Base-by-base conservation (phyloP, 2,888 invertebrate species). In the Caenorhabditis sp. region DNA sequence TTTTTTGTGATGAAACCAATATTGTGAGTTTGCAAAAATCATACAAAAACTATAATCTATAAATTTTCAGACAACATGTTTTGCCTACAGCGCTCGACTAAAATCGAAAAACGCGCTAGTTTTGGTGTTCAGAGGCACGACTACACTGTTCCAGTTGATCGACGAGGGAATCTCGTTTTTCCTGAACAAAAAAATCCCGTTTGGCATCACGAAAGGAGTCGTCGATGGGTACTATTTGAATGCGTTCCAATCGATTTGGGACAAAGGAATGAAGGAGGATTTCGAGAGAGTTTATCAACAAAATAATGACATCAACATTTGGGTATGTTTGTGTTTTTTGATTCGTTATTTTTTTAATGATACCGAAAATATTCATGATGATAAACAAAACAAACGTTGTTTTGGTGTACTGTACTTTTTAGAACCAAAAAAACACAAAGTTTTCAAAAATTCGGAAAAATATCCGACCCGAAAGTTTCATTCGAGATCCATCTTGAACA, bases 151-250 rank as follows among this genome's bases (percentile, higher is more conserved):
- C 23, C 72, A 72, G 26, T 17, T 72, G 17, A 67, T 72, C 50
- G 72, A 72, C 36, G 72, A 72, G n/a, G 72, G 72, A 60, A 72
- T 72, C 17, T 72, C 72, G 14, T 72, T 72, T 23, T 72, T 72
- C 26, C 43, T 72, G 1, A 50, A 61, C 14, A 57, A 51, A 31
- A 67, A 67, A 53, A 43, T 72, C n/a, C n/a, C 36, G 4, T 72
- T 72, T 24, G 49, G 59, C 10, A 59, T 61, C 1, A 64, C 63
- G 1, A 58, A 67, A n/a, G 72, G 72, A 19, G 72, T 72, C 14
- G 67, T 72, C 27, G 72, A 72, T 50, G 53, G 51, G 1, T 72
- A 72, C 36, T 72, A 72, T 54, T 43, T 72, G n/a, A 58, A 64
- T 8, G 67, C 72, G 10, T 72, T 72, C 26, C 43, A 72, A 17